These are phyloP conservation scores for Pseudochaenichthys georgianus DNA, from an alignment of 2,797 vertebrate species.

Conservation along the genomic window DNA sequence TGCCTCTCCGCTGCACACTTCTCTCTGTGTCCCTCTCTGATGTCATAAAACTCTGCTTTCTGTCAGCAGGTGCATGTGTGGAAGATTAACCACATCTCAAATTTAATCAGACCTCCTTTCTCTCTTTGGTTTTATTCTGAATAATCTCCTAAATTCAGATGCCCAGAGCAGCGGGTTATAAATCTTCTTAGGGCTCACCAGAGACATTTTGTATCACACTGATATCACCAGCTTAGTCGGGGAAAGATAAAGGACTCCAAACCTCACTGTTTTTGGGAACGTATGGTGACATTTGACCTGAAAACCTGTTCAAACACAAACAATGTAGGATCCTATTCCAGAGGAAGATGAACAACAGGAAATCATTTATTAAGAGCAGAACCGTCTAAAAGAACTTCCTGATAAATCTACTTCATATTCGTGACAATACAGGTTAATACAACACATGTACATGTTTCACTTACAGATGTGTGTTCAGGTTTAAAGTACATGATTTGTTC, in stretches of 20 bases:
- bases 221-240: constrained; percentile 3
- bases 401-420: no score
- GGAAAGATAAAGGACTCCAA: background rate
- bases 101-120: constrained; percentile 48
- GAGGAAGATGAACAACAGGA: background rate
- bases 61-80: constrained; percentile 42
- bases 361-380: background rate
- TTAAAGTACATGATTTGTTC: no score
- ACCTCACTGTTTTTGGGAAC: background rate
- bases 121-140: constrained; percentile 39
- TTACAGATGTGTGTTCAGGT: no score
- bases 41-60: constrained; percentile 33
- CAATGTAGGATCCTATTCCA: background rate
- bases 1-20: constrained; percentile 79
- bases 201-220: constrained; percentile 21
- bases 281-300: no score
- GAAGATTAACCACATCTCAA: constrained; percentile 53
- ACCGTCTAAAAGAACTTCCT: no score
- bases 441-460: no score
- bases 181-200: constrained; percentile 17
- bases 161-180: constrained; percentile 24
- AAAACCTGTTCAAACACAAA: background rate
- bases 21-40: constrained; percentile 12
- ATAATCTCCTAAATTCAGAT: constrained; percentile 52
- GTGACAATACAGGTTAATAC: no score